These are phyloP conservation scores for Caenorhabditis sulstoni DNA, from an alignment of 2,888 invertebrate species.

Conservation along the genomic window DNA sequence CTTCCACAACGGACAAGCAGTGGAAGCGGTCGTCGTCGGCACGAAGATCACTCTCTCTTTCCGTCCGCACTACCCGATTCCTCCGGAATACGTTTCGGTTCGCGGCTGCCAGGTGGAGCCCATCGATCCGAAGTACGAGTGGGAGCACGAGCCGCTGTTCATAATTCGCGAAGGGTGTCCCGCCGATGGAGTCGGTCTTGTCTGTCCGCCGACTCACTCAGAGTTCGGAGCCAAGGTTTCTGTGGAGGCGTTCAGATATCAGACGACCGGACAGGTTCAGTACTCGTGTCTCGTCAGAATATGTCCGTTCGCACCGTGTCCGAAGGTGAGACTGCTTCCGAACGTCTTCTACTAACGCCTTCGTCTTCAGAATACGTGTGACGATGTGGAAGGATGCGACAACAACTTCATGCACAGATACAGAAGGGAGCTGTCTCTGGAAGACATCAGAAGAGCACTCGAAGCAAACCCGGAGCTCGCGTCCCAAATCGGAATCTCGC, in stretches of 20 bases:
- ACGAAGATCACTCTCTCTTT: slow-evolving; percentile 78
- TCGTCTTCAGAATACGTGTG: slow-evolving; percentile 69
- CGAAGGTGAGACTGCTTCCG: slow-evolving; percentile 60
- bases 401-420: slow-evolving; percentile 57
- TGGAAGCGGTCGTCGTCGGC: slow-evolving; percentile 80
- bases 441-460: slow-evolving; percentile 69
- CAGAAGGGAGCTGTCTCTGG: slow-evolving; percentile 61
- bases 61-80: slow-evolving; percentile 79
- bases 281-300: slow-evolving; percentile 80
- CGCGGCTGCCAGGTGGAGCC: slow-evolving; percentile 80
- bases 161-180: slow-evolving; percentile 77
- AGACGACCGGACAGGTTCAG: slow-evolving; percentile 80
- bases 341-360: not conserved
- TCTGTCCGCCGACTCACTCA: slow-evolving; percentile 78
- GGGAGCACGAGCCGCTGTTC: slow-evolving; percentile 80
- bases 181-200: slow-evolving; percentile 80
- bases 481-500: slow-evolving; percentile 72
- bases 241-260: slow-evolving; percentile 81
- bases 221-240: slow-evolving; percentile 80
- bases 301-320: slow-evolving; percentile 79
- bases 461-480: slow-evolving; percentile 76
- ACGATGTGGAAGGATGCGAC: slow-evolving; percentile 78
- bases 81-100: slow-evolving; percentile 78
- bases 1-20: slow-evolving; percentile 79
- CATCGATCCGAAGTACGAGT: slow-evolving; percentile 77